Percentiles rank a stretch among this genome's conserved stretches.
These are phyloP conservation scores for Pandion haliaetus DNA, from an alignment of 2,113 vertebrate species.

Conservation along the genomic window DNA sequence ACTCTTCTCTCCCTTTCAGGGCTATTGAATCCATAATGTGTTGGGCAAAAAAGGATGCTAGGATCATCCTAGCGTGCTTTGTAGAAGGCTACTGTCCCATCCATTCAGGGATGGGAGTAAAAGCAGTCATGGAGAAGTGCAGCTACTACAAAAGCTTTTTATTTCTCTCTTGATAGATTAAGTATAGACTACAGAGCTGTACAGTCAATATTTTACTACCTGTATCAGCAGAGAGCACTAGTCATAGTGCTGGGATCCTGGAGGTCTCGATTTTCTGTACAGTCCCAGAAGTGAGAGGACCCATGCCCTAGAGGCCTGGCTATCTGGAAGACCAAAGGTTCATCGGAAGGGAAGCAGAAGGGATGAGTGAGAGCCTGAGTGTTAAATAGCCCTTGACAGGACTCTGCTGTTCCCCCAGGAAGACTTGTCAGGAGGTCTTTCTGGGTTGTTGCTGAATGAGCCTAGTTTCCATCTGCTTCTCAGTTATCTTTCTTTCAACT, in stretches of 20 bases:
- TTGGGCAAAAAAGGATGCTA: not conserved
- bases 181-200: not conserved
- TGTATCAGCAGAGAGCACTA: not conserved
- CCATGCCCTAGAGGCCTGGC: not conserved
- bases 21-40: not conserved
- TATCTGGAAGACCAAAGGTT: not conserved
- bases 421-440: not conserved
- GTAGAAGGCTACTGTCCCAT: not conserved
- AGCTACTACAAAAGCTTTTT: not conserved
- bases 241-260: not conserved
- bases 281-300: not conserved
- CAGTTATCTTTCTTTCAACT: not conserved
- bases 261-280: not conserved
- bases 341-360: accelerated
- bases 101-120: not conserved
- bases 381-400: not conserved
- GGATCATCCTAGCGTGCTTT: not conserved
- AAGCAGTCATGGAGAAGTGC: not conserved
- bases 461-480: not conserved
- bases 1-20: not conserved
- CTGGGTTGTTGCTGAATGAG: not conserved
- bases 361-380: not conserved
- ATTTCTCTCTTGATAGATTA: not conserved
- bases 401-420: not conserved
- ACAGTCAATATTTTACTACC: not conserved